phyloP scores from a whole-genome alignment of 2,113 vertebrate genomes.

The Pyxicephalus adspersus region DNA sequence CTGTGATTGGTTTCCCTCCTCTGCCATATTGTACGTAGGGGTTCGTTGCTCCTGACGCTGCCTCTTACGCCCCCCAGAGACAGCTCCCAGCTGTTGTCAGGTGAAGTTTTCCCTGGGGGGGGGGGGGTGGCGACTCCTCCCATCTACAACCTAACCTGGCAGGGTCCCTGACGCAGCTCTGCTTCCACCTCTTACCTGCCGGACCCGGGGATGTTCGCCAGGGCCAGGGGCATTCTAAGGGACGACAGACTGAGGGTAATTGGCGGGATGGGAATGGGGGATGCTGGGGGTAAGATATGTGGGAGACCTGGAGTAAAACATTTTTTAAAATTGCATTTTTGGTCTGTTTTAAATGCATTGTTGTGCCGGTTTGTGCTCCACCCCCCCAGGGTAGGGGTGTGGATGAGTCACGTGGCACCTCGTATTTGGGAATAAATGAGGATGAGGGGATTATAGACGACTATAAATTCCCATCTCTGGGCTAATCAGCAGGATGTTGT shows the following conservation, averaged over 20 bases:
- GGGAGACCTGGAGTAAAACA: not conserved
- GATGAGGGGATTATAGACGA: no score
- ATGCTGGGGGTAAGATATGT: not conserved
- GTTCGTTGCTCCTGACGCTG: not conserved
- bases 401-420: not conserved
- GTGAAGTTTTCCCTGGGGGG: not conserved
- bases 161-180: not conserved
- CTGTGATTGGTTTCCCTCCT: no score
- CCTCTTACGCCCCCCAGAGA: conserved; percentile 1
- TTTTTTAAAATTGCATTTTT: no score
- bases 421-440: no score
- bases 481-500: conserved; percentile 21
- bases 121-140: not conserved
- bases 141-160: no score
- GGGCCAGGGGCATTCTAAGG: conserved; percentile 8
- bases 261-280: not conserved
- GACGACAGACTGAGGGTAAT: conserved; percentile 8
- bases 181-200: not conserved
- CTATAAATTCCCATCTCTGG: no score
- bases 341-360: no score
- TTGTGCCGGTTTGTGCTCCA: not conserved
- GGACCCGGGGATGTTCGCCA: not conserved
- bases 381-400: not conserved
- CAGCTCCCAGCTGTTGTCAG: conserved; percentile 16
- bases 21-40: not conserved